Conservation (phyloP, 1,140 invertebrate species). For the Panonychus citri region DNA sequence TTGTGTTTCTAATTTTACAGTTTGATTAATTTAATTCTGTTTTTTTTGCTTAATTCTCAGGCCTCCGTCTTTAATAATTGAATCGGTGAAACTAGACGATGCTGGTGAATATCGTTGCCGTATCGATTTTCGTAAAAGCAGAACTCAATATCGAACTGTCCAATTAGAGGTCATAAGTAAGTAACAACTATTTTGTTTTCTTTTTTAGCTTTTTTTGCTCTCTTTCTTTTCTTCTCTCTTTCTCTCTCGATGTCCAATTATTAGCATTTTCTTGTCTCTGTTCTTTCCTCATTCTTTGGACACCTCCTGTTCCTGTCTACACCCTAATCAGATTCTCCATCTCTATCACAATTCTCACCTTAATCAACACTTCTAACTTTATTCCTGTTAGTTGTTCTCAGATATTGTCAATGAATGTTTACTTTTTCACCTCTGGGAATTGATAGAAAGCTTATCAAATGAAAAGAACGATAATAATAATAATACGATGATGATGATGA, state of each 20-base stretch:
- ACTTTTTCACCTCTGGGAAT: too few relatives aligned
- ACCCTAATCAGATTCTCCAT: background rate
- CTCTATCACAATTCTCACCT: background rate
- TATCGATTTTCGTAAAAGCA: slow-evolving; percentile 60
- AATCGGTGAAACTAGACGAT: slow-evolving; percentile 20
- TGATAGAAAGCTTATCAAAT: background rate
- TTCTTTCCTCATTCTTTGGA: background rate
- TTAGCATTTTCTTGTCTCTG: background rate
- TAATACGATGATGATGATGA: background rate
- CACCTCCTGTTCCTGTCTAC: background rate
- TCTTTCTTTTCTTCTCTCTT: background rate
- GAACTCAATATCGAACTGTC: slow-evolving; percentile 58
- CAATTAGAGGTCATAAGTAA: slow-evolving; percentile 68
- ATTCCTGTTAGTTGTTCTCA: too few relatives aligned
- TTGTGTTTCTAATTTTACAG: too few relatives aligned
- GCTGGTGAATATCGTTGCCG: slow-evolving; percentile 59
- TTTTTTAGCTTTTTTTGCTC: background rate
- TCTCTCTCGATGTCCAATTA: background rate
- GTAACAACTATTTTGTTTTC: slow-evolving; percentile 18
- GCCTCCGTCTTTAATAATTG: background rate
- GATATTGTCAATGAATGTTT: too few relatives aligned
- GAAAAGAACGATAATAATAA: background rate
- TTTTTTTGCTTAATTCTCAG: background rate
- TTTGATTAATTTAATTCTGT: background rate
- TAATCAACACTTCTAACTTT: too few relatives aligned